Evolutionary conservation across 2,888 invertebrate species (phyloP).

Genomic region (Lapara coniferarum): DNA sequence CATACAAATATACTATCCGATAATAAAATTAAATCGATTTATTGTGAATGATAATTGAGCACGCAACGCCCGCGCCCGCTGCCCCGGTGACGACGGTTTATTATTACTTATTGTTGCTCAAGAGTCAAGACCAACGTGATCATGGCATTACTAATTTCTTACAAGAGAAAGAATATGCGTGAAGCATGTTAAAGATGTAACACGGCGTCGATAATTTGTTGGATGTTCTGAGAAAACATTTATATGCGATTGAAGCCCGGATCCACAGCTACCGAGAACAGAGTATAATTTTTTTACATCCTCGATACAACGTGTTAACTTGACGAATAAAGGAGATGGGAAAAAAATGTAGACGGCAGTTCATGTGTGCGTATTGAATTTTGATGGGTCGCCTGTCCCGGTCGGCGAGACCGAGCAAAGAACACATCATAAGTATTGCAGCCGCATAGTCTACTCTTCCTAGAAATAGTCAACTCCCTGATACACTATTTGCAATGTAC

Average conservation of each 20-base stretch:
- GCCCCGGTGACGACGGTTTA: slow-evolving; percentile 41
- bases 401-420: slow-evolving; percentile 31
- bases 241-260: slow-evolving; percentile 52
- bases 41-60: slow-evolving; percentile 49
- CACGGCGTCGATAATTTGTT: slow-evolving; percentile 48
- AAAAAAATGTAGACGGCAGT: slow-evolving; percentile 57
- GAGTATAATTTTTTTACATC: slow-evolving; percentile 61
- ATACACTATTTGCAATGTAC: slow-evolving; percentile 24
- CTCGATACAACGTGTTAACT: slow-evolving; percentile 65
- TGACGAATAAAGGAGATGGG: slow-evolving; percentile 57
- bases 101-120: slow-evolving; percentile 44
- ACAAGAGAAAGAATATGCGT: slow-evolving; percentile 41
- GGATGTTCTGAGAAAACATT: slow-evolving; percentile 52
- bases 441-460: slow-evolving; percentile 43
- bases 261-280: slow-evolving; percentile 48
- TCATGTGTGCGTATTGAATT: slow-evolving; percentile 60
- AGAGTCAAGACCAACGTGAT: slow-evolving; percentile 49
- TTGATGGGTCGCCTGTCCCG: slow-evolving; percentile 47
- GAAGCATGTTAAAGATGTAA: slow-evolving; percentile 44
- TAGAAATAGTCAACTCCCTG: slow-evolving; percentile 35
- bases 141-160: slow-evolving; percentile 50
- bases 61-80: slow-evolving; percentile 45
- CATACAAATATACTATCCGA: slow-evolving; percentile 44
- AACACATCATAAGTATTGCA: slow-evolving; percentile 40
- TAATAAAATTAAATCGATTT: slow-evolving; percentile 55